Percentiles rank a stretch among this genome's conserved stretches.
Conservation (phyloP, 2,888 invertebrate species). For the Eilema griseolum region DNA sequence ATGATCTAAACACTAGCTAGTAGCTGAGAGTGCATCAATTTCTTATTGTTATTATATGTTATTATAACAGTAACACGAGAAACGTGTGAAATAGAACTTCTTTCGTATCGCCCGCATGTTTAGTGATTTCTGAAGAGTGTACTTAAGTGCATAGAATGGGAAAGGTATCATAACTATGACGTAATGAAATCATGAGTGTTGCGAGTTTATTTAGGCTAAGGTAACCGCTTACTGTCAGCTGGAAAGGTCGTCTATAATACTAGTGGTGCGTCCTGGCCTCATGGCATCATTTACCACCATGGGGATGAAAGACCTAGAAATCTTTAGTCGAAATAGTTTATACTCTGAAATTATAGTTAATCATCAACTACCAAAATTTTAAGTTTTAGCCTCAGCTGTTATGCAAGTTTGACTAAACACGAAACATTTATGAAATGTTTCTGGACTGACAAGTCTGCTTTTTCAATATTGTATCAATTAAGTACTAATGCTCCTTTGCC, state of each 20-base stretch:
- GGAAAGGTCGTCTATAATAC: not conserved
- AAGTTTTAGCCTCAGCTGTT: not conserved
- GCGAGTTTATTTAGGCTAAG: not conserved
- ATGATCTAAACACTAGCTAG: conserved; percentile 5
- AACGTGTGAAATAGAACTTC: conserved; percentile 49
- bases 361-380: not conserved
- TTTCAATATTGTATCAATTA: not conserved
- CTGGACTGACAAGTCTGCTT: not conserved
- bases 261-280: too few species aligned
- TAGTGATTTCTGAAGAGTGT: conserved; percentile 20
- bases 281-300: too few species aligned
- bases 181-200: not conserved
- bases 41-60: not conserved
- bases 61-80: conserved; percentile 48
- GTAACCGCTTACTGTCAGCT: not conserved
- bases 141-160: not conserved
- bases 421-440: not conserved
- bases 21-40: not conserved
- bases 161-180: not conserved
- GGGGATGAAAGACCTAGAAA: too few species aligned
- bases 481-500: too few species aligned
- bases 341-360: too few species aligned
- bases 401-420: not conserved
- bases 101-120: conserved; percentile 47
- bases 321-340: too few species aligned